phyloP scores from a whole-genome alignment of 2,888 invertebrate genomes.

The Nomada hirtipes region DNA sequence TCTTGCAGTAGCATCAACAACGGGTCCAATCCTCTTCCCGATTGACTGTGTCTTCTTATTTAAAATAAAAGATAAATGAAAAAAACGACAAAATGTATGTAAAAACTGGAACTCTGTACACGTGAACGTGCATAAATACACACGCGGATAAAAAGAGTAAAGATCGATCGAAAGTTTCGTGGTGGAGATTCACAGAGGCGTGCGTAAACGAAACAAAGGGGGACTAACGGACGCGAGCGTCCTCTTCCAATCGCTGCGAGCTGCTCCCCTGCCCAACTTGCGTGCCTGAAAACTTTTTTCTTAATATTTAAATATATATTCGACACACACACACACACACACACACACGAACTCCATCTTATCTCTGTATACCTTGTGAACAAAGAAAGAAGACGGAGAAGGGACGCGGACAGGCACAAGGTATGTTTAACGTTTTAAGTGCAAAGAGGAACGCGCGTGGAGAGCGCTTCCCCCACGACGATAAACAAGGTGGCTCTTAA shows the following conservation, averaged over 20 bases:
- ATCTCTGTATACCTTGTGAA: constrained; percentile 73
- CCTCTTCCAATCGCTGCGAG: constrained; percentile 82
- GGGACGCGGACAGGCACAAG: constrained; percentile 56
- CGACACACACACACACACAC: constrained; percentile 57
- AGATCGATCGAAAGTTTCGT: constrained; percentile 29
- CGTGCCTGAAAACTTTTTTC: constrained; percentile 81
- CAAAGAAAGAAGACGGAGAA: neutral
- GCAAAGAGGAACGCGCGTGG: constrained; percentile 48
- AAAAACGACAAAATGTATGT: neutral
- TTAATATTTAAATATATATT: constrained; percentile 74
- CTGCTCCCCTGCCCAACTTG: constrained; percentile 83
- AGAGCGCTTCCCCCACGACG: constrained; percentile 47
- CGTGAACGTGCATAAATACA: neutral
- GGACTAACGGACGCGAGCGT: constrained; percentile 68
- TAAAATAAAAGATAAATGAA: constrained; percentile 12
- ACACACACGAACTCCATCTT: constrained; percentile 59
- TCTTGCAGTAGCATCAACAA: constrained; percentile 54
- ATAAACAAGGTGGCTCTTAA: constrained; percentile 60
- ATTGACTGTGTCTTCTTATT: constrained; percentile 55
- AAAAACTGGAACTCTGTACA: neutral
- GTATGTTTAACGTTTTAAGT: constrained; percentile 36
- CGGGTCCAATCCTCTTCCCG: constrained; percentile 69
- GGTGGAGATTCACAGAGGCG: constrained; percentile 2
- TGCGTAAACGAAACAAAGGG: constrained; percentile 27
- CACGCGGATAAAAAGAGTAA: neutral